These are phyloP conservation scores for Drosophila anomalata DNA, from an alignment of 2,888 invertebrate species.

Conservation along the genomic window DNA sequence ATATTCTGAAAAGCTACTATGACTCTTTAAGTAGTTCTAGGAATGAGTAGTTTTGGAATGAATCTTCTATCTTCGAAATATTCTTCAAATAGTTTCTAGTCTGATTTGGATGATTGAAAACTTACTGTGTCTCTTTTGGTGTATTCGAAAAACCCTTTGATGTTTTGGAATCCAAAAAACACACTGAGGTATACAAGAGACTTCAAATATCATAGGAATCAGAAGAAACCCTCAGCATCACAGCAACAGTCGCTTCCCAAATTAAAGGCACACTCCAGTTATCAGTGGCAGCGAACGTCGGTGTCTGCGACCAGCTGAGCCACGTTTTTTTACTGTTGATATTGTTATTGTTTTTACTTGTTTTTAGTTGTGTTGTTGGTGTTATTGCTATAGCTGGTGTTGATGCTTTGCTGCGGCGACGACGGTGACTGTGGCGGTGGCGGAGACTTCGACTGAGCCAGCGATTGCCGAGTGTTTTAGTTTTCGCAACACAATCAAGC, in stretches of 20 bases:
- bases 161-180: too few species aligned
- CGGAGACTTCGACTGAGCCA: constrained; percentile 34
- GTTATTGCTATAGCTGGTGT: constrained; percentile 18
- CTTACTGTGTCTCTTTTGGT: too few species aligned
- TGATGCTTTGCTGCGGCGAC: constrained; percentile 41
- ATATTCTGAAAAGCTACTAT: too few species aligned
- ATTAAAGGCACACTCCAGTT: constrained; percentile 3
- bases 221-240: neutral
- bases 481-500: constrained; percentile 75
- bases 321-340: constrained; percentile 55
- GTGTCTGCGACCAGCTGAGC: constrained; percentile 47
- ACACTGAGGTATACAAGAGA: too few species aligned
- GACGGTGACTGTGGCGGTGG: constrained; percentile 38
- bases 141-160: too few species aligned
- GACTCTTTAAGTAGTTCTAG: too few species aligned
- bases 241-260: constrained; percentile 23
- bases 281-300: constrained; percentile 29
- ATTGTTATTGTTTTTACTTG: constrained; percentile 28
- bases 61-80: too few species aligned
- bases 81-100: too few species aligned
- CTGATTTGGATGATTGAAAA: too few species aligned
- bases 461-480: constrained; percentile 61
- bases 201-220: too few species aligned
- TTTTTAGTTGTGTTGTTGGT: constrained; percentile 14
- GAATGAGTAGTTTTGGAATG: too few species aligned